Evolutionary conservation across 2,113 vertebrate genomes (phyloP).

Genomic region (Rhodinocichla rosea): DNA sequence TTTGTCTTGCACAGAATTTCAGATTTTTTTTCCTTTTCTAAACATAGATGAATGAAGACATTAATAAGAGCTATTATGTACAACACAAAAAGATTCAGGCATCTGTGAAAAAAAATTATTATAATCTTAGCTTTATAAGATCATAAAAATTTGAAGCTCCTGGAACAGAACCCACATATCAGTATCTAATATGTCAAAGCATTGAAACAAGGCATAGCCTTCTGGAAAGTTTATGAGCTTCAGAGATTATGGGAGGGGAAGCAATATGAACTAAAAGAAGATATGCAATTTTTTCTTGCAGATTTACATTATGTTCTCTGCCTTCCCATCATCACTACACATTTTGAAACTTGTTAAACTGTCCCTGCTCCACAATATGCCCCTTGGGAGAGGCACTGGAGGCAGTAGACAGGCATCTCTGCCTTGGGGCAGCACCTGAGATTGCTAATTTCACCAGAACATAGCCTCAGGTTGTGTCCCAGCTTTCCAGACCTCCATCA

Average conservation of each 20-base stretch:
- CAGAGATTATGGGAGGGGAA: neutral
- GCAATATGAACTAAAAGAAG: neutral
- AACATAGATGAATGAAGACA: neutral
- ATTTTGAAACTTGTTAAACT: slow-evolving; percentile 28
- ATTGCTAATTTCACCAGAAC: neutral
- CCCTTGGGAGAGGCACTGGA: neutral
- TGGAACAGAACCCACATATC: neutral
- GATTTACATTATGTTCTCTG: neutral
- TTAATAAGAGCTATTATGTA: neutral
- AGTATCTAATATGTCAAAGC: neutral
- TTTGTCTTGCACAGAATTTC: neutral
- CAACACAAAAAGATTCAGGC: neutral
- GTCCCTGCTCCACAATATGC: neutral
- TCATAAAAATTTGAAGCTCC: neutral
- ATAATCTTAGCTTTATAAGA: neutral
- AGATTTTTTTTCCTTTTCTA: neutral
- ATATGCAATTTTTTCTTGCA: neutral
- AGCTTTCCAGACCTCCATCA: neutral
- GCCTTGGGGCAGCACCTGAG: neutral
- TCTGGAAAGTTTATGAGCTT: neutral
- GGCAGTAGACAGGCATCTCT: neutral
- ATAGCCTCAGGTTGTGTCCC: neutral
- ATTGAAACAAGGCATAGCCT: neutral
- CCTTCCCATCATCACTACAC: neutral
- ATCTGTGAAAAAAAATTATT: neutral